A percentile compares a stretch with the other conserved stretches of the same genome.
phyloP scores from a whole-genome alignment of 2,797 vertebrate species.

The Arrhamphus sclerolepis region DNA sequence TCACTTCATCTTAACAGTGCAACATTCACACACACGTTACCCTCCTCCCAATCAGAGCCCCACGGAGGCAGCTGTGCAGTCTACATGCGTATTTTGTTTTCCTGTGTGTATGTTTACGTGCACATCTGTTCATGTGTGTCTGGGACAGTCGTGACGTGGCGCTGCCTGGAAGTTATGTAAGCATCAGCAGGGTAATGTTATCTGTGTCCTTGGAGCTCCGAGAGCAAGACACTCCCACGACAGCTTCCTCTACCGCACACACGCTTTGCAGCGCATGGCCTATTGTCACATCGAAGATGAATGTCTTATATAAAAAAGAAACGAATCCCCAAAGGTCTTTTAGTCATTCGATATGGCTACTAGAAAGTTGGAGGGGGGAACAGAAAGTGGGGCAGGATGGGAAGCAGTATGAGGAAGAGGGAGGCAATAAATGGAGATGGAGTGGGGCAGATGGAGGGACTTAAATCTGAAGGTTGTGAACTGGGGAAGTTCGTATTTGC shows the following conservation, averaged over 20 bases:
- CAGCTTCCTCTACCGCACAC: slow-evolving; percentile 63
- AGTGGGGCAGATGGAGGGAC: not conserved
- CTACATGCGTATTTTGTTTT: slow-evolving; percentile 32
- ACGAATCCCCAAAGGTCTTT: slow-evolving; percentile 29
- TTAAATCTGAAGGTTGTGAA: too few species aligned
- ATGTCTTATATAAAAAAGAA: slow-evolving; percentile 27
- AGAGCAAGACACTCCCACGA: slow-evolving; percentile 64
- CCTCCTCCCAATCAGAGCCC: slow-evolving; percentile 14
- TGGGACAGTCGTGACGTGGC: slow-evolving; percentile 69
- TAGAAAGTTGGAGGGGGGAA: slow-evolving; percentile 1
- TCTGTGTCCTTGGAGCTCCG: slow-evolving; percentile 70
- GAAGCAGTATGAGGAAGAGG: slow-evolving; percentile 18
- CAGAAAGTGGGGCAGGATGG: slow-evolving; percentile 5
- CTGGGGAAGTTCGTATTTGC: too few species aligned
- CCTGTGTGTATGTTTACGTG: slow-evolving; percentile 15
- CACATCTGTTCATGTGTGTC: slow-evolving; percentile 30
- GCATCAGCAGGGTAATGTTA: slow-evolving; percentile 73
- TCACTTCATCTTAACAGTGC: slow-evolving; percentile 1
- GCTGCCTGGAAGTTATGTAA: slow-evolving; percentile 77
- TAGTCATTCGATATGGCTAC: too few species aligned
- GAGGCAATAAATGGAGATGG: slow-evolving; percentile 5
- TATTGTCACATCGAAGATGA: slow-evolving; percentile 25
- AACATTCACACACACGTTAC: slow-evolving; percentile 15
- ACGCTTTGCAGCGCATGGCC: slow-evolving; percentile 14
- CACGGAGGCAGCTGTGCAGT: slow-evolving; percentile 41